A percentile compares a stretch with the other conserved stretches of the same genome.
phyloP scores from a whole-genome alignment of 2,797 vertebrate species.

The Sternotherus odoratus region DNA sequence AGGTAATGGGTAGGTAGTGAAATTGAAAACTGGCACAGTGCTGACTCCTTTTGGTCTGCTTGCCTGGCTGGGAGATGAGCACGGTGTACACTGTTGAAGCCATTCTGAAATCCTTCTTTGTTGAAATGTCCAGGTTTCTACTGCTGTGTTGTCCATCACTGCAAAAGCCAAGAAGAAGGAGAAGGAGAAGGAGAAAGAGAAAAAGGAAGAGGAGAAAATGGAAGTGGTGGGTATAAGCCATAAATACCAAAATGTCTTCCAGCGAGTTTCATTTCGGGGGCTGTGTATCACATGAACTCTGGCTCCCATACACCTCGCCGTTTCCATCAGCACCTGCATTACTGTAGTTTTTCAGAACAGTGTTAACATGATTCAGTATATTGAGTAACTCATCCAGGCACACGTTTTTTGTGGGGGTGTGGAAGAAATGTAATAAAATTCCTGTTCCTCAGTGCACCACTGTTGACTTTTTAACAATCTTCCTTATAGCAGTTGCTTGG shows the following conservation, averaged over 20 bases:
- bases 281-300: not conserved
- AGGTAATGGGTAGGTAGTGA: not conserved
- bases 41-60: constrained; percentile 7
- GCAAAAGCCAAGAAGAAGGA: constrained; percentile 99
- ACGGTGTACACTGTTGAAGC: accelerated
- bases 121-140: constrained; percentile 90
- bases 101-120: constrained; percentile 18
- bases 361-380: not conserved
- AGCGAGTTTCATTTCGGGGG: not conserved
- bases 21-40: not conserved
- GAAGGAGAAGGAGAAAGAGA: constrained; percentile 94
- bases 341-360: not conserved
- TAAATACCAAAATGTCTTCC: not conserved
- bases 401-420: not conserved
- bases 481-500: not conserved
- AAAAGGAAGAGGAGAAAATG: constrained; percentile 98
- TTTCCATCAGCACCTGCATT: not conserved
- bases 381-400: not conserved
- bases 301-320: accelerated
- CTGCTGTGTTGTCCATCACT: constrained; percentile 98
- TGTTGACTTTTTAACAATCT: not conserved
- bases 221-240: constrained; percentile 90
- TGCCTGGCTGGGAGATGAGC: not conserved
- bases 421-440: not conserved
- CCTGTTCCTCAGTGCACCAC: not conserved